These are phyloP conservation scores for Biston betularia DNA, from an alignment of 2,888 invertebrate genomes.

Conservation along the genomic window DNA sequence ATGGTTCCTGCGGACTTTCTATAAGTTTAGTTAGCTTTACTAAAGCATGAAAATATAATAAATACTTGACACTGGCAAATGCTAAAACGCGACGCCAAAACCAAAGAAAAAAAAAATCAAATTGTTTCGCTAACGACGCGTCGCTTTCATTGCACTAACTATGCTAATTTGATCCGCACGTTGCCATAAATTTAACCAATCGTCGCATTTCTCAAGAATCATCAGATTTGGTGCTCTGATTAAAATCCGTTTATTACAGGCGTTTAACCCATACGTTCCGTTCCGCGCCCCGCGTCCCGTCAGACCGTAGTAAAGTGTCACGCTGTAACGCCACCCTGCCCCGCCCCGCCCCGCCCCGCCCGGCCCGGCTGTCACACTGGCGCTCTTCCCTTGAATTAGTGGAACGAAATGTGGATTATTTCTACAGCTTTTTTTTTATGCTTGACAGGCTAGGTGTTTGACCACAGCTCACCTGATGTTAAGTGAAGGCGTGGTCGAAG, in stretches of 20 bases:
- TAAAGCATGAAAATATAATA: too few species aligned
- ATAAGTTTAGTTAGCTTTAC: too few species aligned
- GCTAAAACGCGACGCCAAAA: too few species aligned
- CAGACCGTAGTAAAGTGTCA: slow-evolving; percentile 29
- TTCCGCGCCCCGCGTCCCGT: slow-evolving; percentile 18
- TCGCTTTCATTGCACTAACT: neutral
- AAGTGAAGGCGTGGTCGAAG: too few species aligned
- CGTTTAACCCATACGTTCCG: neutral
- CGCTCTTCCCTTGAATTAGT: slow-evolving; percentile 28
- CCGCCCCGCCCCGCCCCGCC: neutral
- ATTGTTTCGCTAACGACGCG: neutral
- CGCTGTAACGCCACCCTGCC: slow-evolving; percentile 13
- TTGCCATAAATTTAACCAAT: neutral
- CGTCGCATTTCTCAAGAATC: neutral
- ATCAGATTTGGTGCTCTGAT: slow-evolving; percentile 5
- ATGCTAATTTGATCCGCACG: neutral
- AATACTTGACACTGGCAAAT: too few species aligned
- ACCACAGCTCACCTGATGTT: too few species aligned
- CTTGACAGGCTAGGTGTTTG: too few species aligned
- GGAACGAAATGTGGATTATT: slow-evolving; percentile 6
- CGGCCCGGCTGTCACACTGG: slow-evolving; percentile 14
- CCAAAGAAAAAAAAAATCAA: neutral
- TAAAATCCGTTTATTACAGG: slow-evolving; percentile 23
- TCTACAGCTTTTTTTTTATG: too few species aligned
- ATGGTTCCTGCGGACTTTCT: neutral